These are phyloP conservation scores for Melanotaenia maccullochi DNA, from an alignment of 2,797 vertebrate species.

Conservation along the genomic window DNA sequence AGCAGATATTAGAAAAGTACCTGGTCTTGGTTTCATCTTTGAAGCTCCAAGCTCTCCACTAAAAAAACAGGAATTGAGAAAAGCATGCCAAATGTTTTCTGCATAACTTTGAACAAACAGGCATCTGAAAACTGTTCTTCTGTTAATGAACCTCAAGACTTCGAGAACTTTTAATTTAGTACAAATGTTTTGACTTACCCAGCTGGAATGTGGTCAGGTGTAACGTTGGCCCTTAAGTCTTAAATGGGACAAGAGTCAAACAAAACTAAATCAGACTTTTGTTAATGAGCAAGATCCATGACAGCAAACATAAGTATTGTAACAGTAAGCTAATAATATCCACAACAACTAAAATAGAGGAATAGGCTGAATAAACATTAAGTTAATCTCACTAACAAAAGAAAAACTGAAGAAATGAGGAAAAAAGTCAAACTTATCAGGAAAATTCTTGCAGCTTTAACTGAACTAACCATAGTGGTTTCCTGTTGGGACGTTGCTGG, in stretches of 20 bases:
- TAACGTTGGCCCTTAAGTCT: constrained; percentile 75
- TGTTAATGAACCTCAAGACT: not conserved
- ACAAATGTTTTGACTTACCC: constrained; percentile 62
- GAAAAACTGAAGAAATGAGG: not conserved
- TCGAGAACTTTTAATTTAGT: not conserved
- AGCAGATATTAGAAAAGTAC: constrained; percentile 63
- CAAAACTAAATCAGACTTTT: not conserved
- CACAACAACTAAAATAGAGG: not conserved
- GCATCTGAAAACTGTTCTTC: not conserved
- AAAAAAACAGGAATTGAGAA: constrained; percentile 18
- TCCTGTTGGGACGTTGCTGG: constrained; percentile 58
- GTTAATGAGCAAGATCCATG: not conserved
- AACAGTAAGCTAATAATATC: not conserved
- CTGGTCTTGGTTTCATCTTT: constrained; percentile 83
- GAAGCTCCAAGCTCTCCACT: constrained; percentile 62
- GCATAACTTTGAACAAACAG: not conserved
- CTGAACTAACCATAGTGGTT: constrained; percentile 64
- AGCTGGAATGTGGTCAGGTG: constrained; percentile 63
- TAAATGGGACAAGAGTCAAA: constrained; percentile 23
- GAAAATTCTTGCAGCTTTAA: not conserved
- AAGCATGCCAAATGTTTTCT: not conserved
- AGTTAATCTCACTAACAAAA: not conserved
- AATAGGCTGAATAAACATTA: not conserved
- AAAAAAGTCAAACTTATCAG: constrained; percentile 2
- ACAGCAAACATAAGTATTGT: not conserved